Evolutionary conservation across 2,113 vertebrate species (phyloP), one percentile per base, ranked within the genome.

Genomic region (Arvicanthis niloticus): DNA sequence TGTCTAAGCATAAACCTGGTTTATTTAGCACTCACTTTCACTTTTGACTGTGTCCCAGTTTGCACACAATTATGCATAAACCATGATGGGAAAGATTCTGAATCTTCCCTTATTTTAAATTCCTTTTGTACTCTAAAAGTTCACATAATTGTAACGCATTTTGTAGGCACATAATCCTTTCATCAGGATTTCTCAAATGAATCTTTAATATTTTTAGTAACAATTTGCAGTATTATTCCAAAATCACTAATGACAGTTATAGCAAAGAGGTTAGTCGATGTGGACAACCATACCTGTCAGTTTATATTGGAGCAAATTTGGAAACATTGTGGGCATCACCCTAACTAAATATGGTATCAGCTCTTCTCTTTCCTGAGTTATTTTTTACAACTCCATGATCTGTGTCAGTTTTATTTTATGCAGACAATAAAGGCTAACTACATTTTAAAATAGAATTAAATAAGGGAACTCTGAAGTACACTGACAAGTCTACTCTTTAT

Each of bases 201-300:
- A 96, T 58, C 13, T 19, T 97, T 84, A 94, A 8, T 45, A 94
- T 96, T 96, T 96, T 96, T 93, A 92, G 65, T 94, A 88, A 84
- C 60, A n/a, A 94, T 91, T 97, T 97, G 48, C 68, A 56, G 87
- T 73, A 76, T 92, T 90, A 87, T 42, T 70, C 42, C 62, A 40
- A 95, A 84, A 91, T 87, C 67, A 94, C 75, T 1, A 0, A 58
- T 96, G 91, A 29, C 78, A 96, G 93, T 91, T 90, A 51, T 92
- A 92, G 40, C 45, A 86, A 22, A 81, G 73, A 95, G 26, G 62
- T 96, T 93, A 87, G 97, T 91, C 88, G 56, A 92, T 93, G 40
- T 96, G 90, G 82, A 58, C 75, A 93, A 97, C 81, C 65, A 90
- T 56, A 93, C 45, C 42, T 53, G 89, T 72, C 88, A 90, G 3